A percentile compares a stretch with the other conserved stretches of the same genome.
These are phyloP conservation scores for Echiichthys vipera DNA, from an alignment of 2,797 vertebrate genomes.

Conservation along the genomic window DNA sequence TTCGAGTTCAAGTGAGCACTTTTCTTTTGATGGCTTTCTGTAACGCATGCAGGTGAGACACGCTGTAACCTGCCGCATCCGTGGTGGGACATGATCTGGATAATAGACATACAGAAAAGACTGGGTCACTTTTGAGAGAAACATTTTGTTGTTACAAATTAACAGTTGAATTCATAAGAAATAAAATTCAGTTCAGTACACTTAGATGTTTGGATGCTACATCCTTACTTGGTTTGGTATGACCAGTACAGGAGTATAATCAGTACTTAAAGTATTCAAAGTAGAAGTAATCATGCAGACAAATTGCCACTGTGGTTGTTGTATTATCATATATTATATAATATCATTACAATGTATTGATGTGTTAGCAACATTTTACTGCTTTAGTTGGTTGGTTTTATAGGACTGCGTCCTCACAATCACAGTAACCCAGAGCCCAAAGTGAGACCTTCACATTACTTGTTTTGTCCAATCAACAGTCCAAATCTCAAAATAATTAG, in stretches of 20 bases:
- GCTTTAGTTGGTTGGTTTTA: neutral
- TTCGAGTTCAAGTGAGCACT: constrained; percentile 77
- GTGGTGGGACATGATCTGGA: neutral
- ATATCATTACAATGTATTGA: too few species aligned
- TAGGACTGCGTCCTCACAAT: neutral
- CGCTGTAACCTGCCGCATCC: neutral
- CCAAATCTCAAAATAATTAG: neutral
- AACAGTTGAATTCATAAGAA: neutral
- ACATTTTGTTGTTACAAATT: neutral
- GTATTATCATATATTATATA: neutral
- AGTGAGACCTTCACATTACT: too few species aligned
- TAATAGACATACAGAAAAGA: neutral
- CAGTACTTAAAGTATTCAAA: neutral
- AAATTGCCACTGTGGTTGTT: neutral
- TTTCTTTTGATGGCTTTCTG: neutral
- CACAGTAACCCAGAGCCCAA: too few species aligned
- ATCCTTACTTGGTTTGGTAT: neutral
- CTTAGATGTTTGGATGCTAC: neutral
- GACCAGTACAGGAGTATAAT: too few species aligned
- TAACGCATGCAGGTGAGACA: neutral
- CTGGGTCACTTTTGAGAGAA: neutral
- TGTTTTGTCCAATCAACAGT: too few species aligned
- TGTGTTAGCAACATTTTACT: neutral
- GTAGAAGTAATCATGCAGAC: neutral
- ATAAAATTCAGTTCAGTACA: neutral